Evolutionary conservation across 2,797 vertebrate genomes (phyloP).

Genomic region (Notoglanidium macrostoma): DNA sequence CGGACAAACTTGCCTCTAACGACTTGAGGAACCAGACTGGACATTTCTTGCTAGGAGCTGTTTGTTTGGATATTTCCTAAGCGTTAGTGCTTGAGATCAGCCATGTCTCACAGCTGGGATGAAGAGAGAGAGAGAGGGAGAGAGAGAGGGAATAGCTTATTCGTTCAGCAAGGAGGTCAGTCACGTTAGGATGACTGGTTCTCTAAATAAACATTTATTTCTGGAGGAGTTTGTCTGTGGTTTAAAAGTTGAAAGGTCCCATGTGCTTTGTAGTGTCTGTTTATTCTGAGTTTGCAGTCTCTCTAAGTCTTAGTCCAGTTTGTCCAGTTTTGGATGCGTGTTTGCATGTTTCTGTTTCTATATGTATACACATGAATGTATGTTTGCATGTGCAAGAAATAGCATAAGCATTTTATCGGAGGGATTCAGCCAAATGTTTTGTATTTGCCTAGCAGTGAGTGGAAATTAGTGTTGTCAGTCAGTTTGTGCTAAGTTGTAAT

Average conservation of each 20-base stretch:
- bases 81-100: constrained; percentile 64
- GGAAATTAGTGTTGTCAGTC: neutral
- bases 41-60: constrained; percentile 44
- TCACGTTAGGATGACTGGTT: constrained; percentile 63
- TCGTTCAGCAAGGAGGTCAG: constrained; percentile 40
- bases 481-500: neutral
- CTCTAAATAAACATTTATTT: constrained; percentile 62
- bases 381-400: constrained; percentile 3
- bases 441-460: constrained; percentile 12
- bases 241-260: constrained; percentile 48
- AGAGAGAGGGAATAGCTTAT: constrained; percentile 31
- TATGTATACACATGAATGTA: neutral
- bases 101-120: constrained; percentile 53
- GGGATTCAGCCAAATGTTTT: constrained; percentile 2
- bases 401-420: neutral
- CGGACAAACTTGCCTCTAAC: neutral
- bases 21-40: constrained; percentile 31
- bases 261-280: constrained; percentile 37
- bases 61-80: constrained; percentile 62
- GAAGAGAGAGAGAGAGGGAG: constrained; percentile 10
- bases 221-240: constrained; percentile 49
- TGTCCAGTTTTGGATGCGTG: constrained; percentile 16
- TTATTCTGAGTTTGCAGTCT: neutral
- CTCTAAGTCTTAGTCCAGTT: constrained; percentile 13
- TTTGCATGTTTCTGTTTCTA: constrained; percentile 21